Percentiles rank a stretch among this genome's conserved stretches.
Evolutionary conservation across 2,113 vertebrate genomes (phyloP).

Genomic region (Verasper variegatus): DNA sequence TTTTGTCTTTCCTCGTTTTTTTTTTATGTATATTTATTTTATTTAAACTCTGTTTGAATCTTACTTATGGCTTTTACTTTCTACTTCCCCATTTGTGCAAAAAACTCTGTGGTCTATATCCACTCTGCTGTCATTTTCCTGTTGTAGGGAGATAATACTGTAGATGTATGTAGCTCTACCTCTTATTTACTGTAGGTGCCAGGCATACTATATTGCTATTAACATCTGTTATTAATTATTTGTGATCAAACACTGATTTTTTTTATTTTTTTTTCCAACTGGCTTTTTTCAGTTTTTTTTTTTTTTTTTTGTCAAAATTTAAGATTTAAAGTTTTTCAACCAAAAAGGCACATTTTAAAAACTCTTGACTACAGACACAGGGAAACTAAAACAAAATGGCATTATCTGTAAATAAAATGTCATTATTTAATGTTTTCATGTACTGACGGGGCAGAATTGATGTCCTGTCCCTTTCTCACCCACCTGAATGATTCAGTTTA

Average conservation of each 20-base stretch:
- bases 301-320: constrained; percentile 16
- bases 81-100: constrained; percentile 34
- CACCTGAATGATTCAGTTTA: not conserved
- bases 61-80: constrained; percentile 11
- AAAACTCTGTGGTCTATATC: constrained; percentile 34
- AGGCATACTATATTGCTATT: constrained; percentile 81
- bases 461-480: not conserved
- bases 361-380: too few species aligned
- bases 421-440: not conserved
- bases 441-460: not conserved
- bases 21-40: constrained; percentile 55
- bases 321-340: constrained; percentile 15
- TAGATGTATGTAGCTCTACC: constrained; percentile 90
- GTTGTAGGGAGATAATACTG: constrained; percentile 82
- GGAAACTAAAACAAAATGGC: too few species aligned
- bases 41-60: constrained; percentile 46
- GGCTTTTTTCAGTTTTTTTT: too few species aligned
- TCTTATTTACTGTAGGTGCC: constrained; percentile 89
- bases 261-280: too few species aligned
- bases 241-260: constrained; percentile 51
- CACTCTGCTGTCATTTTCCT: constrained; percentile 73
- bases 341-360: not conserved
- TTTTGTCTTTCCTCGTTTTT: not conserved
- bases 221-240: constrained; percentile 78
- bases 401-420: too few species aligned